phyloP scores from a whole-genome alignment of 2,113 vertebrate species.

The Prietella phreatophila region DNA sequence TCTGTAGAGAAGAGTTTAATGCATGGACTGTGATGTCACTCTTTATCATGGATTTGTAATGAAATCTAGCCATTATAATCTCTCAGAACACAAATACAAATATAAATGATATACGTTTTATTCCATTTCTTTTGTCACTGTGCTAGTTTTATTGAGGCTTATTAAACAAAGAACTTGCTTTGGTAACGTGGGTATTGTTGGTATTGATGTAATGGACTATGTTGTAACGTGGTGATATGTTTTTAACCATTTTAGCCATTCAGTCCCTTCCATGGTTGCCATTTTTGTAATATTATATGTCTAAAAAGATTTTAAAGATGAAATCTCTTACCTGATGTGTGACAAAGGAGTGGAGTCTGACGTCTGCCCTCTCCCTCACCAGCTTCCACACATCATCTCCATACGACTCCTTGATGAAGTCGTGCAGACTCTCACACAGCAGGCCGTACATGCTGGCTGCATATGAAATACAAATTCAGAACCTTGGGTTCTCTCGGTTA shows the following conservation, averaged over 20 bases:
- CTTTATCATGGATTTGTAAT: not conserved
- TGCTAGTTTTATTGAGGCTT: not conserved
- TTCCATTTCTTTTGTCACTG: not conserved
- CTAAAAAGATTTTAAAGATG: not conserved
- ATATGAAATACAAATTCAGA: not conserved
- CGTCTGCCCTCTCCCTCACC: constrained; percentile 73
- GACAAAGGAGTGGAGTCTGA: constrained; percentile 74
- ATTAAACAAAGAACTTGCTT: not conserved
- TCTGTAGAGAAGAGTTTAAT: not conserved
- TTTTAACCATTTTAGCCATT: not conserved
- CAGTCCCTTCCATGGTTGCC: not conserved
- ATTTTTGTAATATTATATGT: not conserved
- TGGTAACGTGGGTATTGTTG: not conserved
- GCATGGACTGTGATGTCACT: not conserved
- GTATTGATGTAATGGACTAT: not conserved
- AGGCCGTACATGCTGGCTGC: constrained; percentile 70
- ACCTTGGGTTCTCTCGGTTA: not conserved
- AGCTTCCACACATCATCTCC: constrained; percentile 76
- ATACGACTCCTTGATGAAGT: constrained; percentile 76
- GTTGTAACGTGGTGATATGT: not conserved
- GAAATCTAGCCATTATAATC: not conserved
- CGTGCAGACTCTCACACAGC: constrained; percentile 76
- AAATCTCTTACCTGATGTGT: constrained; percentile 67
- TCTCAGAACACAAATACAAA: not conserved
- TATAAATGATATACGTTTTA: not conserved